Evolutionary conservation across 2,113 vertebrate genomes (phyloP).

Genomic region (Lonchura striata): DNA sequence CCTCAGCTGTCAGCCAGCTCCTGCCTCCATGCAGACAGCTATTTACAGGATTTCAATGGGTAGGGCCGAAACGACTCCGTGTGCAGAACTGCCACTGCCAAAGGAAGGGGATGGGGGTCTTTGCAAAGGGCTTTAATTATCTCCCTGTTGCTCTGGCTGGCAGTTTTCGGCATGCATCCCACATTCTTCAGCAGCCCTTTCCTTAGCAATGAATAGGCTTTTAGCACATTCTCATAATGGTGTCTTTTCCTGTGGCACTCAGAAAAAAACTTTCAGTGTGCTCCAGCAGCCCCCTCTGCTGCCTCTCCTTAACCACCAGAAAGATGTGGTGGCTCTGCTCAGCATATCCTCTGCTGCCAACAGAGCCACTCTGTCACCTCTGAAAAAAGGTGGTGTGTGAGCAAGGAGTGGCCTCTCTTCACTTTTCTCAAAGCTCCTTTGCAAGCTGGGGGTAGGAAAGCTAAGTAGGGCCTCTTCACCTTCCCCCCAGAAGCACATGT

Average conservation of each 20-base stretch:
- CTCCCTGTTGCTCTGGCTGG: not conserved
- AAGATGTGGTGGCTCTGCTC: not conserved
- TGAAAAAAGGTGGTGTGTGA: not conserved
- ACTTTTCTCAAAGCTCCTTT: not conserved
- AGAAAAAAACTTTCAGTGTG: slow-evolving; percentile 30
- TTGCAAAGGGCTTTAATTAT: slow-evolving; percentile 30
- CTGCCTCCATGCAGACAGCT: slow-evolving; percentile 5
- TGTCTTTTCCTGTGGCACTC: slow-evolving; percentile 38
- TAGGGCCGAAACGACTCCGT: not conserved
- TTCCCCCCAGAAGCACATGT: fast-evolving
- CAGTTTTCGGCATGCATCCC: slow-evolving; percentile 26
- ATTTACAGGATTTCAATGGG: slow-evolving; percentile 25
- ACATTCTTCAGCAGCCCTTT: slow-evolving; percentile 57
- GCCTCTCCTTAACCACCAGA: not conserved
- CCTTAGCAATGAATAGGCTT: slow-evolving; percentile 67
- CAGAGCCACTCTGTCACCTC: not conserved
- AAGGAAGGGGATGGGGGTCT: not conserved
- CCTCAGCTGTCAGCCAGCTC: not conserved
- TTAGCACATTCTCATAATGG: not conserved
- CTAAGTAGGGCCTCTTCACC: not conserved
- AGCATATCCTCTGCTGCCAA: not conserved
- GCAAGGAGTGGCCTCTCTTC: not conserved
- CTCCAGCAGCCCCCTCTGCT: not conserved
- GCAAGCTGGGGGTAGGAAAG: not conserved
- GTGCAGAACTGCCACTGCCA: slow-evolving; percentile 8